phyloP scores from a whole-genome alignment of 1,140 invertebrate species.

The Drosophila kanapiae region DNA sequence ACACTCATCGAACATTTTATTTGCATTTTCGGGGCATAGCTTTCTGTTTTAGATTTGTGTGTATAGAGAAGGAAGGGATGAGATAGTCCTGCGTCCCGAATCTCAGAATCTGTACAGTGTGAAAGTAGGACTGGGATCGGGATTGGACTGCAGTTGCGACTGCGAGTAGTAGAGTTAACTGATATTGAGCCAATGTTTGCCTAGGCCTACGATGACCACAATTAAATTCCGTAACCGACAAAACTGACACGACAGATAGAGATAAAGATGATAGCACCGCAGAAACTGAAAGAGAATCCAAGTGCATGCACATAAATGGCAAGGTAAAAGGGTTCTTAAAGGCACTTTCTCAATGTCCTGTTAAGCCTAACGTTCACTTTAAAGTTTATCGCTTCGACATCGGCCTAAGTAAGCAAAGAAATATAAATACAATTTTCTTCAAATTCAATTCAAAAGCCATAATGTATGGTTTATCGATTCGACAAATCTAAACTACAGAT shows the following conservation, averaged over 20 bases:
- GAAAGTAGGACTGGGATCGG: background rate
- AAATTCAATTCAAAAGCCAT: background rate
- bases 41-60: conserved; percentile 48
- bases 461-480: background rate
- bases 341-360: background rate
- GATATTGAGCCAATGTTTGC: conserved; percentile 53
- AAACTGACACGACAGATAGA: conserved; percentile 28
- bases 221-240: conserved; percentile 31
- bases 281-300: conserved; percentile 4
- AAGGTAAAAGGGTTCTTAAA: background rate
- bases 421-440: background rate
- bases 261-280: conserved; percentile 31
- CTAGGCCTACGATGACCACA: conserved; percentile 45
- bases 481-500: background rate
- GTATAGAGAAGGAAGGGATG: conserved; percentile 13
- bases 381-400: background rate
- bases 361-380: background rate
- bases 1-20: conserved; percentile 33
- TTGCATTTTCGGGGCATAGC: conserved; percentile 51
- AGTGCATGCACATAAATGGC: conserved; percentile 3
- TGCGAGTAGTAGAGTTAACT: conserved; percentile 19
- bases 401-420: background rate
- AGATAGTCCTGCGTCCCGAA: background rate
- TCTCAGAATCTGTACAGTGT: conserved; percentile 2
- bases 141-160: conserved; percentile 6